phyloP scores from a whole-genome alignment of 2,113 vertebrate species.

The Siniperca chuatsi region DNA sequence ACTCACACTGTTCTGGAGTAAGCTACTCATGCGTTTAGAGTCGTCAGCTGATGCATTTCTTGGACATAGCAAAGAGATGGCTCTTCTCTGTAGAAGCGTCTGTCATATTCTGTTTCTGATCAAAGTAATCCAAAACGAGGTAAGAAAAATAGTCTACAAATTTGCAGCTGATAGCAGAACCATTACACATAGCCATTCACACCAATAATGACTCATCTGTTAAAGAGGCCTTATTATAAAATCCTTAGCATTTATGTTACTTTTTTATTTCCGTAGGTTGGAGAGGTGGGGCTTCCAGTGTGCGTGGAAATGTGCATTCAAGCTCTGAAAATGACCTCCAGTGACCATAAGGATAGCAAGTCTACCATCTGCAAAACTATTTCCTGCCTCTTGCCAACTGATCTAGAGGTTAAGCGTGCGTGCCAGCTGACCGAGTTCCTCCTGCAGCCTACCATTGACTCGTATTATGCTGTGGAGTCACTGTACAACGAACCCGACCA shows the following conservation, averaged over 20 bases:
- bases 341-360: constrained; percentile 92
- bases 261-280: constrained; percentile 84
- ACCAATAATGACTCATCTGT: neutral
- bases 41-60: constrained; percentile 94
- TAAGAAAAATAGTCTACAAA: constrained; percentile 77
- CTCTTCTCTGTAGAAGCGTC: constrained; percentile 95
- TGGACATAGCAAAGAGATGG: constrained; percentile 94
- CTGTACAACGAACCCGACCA: constrained; percentile 98
- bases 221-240: neutral
- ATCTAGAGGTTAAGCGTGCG: constrained; percentile 97
- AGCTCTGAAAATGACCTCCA: constrained; percentile 94
- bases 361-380: constrained; percentile 99
- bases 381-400: constrained; percentile 96
- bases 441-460: constrained; percentile 96
- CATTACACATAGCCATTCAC: neutral
- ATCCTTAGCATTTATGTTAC: constrained; percentile 6
- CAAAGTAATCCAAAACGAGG: constrained; percentile 99
- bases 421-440: constrained; percentile 99
- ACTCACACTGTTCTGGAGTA: constrained; percentile 99
- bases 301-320: constrained; percentile 98
- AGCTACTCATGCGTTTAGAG: constrained; percentile 95
- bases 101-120: constrained; percentile 99
- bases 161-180: neutral
- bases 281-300: constrained; percentile 95
- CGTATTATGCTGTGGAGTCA: constrained; percentile 98